Percentiles rank a stretch among this genome's conserved stretches.
Evolutionary conservation across 2,113 vertebrate genomes (phyloP).

Genomic region (Meleagris gallopavo): DNA sequence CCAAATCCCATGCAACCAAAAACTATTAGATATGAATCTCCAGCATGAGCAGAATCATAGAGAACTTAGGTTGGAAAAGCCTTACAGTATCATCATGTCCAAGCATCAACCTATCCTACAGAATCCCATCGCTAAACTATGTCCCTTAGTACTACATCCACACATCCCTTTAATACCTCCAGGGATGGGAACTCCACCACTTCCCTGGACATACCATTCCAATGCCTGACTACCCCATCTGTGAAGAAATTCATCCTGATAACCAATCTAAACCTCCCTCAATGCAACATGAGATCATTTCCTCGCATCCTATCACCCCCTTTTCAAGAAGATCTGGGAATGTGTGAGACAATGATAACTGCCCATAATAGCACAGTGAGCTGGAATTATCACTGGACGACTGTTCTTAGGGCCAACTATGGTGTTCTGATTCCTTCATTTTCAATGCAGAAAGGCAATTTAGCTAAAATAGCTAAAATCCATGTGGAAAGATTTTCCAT

Average conservation of each 20-base stretch:
- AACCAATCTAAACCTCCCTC: background rate
- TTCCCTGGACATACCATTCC: background rate
- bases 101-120: background rate
- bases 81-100: background rate
- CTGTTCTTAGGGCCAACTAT: background rate
- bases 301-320: background rate
- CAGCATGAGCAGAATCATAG: background rate
- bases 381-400: background rate
- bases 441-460: background rate
- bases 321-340: background rate
- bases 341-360: background rate
- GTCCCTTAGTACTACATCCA: background rate
- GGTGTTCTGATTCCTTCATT: fast-evolving
- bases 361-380: background rate
- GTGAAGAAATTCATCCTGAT: background rate
- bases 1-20: background rate
- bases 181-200: background rate
- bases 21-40: background rate
- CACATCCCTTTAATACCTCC: background rate
- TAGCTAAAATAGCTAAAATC: background rate
- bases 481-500: too few species aligned
- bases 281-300: background rate
- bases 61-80: background rate
- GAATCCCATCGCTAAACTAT: background rate
- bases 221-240: background rate